Conservation (phyloP, 2,888 invertebrate species). For the Eupithecia tripunctaria region DNA sequence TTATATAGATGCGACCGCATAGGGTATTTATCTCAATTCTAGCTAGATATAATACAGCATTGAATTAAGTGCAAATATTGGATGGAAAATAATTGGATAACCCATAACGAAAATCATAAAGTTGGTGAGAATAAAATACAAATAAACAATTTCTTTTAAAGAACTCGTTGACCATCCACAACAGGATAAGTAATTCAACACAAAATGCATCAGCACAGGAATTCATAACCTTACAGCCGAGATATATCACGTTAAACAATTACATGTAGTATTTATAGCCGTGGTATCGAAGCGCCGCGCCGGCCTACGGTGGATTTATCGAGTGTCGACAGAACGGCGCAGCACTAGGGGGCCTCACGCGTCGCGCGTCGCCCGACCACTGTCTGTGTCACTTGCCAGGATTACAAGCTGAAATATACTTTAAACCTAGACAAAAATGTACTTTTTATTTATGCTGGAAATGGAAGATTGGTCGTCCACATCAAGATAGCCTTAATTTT, state of each 20-base stretch:
- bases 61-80: neutral
- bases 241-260: conserved; percentile 38
- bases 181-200: conserved; percentile 5
- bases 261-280: conserved; percentile 41
- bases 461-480: neutral
- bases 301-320: conserved; percentile 59
- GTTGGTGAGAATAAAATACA: neutral
- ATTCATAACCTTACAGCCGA: conserved; percentile 52
- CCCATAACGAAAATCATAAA: neutral
- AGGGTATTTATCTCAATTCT: neutral
- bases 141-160: neutral
- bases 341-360: conserved; percentile 83
- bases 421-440: neutral
- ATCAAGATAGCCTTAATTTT: neutral
- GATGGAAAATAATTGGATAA: neutral
- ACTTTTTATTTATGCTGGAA: neutral
- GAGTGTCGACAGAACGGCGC: conserved; percentile 79
- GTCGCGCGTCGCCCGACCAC: conserved; percentile 65
- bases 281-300: conserved; percentile 41
- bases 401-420: neutral
- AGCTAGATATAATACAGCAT: neutral
- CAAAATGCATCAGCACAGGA: conserved; percentile 20
- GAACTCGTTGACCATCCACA: conserved; percentile 1
- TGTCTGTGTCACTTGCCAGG: conserved; percentile 27
- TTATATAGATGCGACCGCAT: neutral